Evolutionary conservation across 2,797 vertebrate species (phyloP).

Genomic region (Chromobotia macracanthus): DNA sequence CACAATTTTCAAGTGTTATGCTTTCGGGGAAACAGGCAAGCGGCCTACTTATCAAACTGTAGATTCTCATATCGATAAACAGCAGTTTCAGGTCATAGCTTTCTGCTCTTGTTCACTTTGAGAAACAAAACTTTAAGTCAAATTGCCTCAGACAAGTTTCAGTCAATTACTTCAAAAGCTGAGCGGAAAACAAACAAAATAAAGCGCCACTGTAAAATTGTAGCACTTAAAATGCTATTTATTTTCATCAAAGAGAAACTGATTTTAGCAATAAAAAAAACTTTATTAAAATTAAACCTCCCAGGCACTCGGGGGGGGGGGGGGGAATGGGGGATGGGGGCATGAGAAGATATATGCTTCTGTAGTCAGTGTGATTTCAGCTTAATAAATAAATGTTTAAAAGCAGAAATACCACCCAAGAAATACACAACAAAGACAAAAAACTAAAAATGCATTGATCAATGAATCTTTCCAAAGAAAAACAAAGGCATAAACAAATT

Average conservation of each 20-base stretch:
- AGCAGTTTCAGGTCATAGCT: constrained; percentile 8
- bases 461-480: neutral
- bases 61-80: constrained; percentile 45
- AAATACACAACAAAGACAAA: too few relatives aligned
- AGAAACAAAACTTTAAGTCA: constrained; percentile 24
- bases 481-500: neutral
- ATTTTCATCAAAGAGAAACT: neutral
- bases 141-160: constrained; percentile 10
- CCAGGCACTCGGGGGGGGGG: too few relatives aligned
- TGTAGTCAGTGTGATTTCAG: neutral
- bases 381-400: neutral
- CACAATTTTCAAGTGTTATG: constrained; percentile 14
- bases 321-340: too few relatives aligned
- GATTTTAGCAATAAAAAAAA: neutral
- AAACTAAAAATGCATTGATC: neutral
- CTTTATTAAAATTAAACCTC: neutral
- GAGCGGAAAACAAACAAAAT: neutral
- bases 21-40: constrained; percentile 49
- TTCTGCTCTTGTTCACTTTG: constrained; percentile 15
- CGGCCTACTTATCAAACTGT: constrained; percentile 47
- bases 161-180: neutral
- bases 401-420: too few relatives aligned
- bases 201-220: neutral
- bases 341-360: too few relatives aligned
- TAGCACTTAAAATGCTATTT: neutral